These are phyloP conservation scores for Watsonalla binaria DNA, from an alignment of 2,888 invertebrate genomes.

Conservation along the genomic window DNA sequence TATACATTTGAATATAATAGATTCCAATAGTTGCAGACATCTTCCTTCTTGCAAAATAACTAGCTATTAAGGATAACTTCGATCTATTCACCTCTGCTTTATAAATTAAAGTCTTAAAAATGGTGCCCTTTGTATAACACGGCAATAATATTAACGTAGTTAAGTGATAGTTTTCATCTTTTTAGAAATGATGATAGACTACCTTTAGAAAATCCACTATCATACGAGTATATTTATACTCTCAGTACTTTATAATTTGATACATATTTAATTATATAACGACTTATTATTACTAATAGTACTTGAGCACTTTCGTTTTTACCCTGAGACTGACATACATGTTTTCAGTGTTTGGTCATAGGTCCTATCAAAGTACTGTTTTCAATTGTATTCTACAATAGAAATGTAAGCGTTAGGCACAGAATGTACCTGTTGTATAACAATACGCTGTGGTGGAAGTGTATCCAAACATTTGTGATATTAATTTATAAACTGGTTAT, in stretches of 20 bases:
- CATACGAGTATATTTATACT: neutral
- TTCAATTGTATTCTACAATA: neutral
- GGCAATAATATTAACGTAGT: slow-evolving; percentile 46
- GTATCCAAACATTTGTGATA: slow-evolving; percentile 7
- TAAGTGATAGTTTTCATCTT: slow-evolving; percentile 11
- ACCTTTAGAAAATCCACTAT: neutral
- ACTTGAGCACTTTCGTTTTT: too few species aligned
- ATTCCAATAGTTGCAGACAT: too few species aligned
- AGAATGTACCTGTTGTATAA: neutral
- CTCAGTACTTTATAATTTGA: too few species aligned
- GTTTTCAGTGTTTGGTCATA: neutral
- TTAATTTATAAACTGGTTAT: slow-evolving; percentile 5
- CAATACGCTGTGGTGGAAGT: neutral
- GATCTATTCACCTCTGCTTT: slow-evolving; percentile 7
- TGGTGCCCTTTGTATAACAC: slow-evolving; percentile 47
- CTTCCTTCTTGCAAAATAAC: neutral
- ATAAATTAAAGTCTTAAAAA: slow-evolving; percentile 29
- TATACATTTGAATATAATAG: too few species aligned
- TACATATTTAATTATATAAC: neutral
- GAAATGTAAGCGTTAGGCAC: neutral
- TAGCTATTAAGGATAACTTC: neutral
- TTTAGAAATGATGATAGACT: slow-evolving; percentile 3
- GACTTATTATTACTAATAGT: too few species aligned
- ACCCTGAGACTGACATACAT: neutral
- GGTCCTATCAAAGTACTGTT: neutral